Percentiles rank a stretch among this genome's conserved stretches.
These are phyloP conservation scores for Dorcus hopei DNA, from an alignment of 2,888 invertebrate genomes.

Conservation along the genomic window DNA sequence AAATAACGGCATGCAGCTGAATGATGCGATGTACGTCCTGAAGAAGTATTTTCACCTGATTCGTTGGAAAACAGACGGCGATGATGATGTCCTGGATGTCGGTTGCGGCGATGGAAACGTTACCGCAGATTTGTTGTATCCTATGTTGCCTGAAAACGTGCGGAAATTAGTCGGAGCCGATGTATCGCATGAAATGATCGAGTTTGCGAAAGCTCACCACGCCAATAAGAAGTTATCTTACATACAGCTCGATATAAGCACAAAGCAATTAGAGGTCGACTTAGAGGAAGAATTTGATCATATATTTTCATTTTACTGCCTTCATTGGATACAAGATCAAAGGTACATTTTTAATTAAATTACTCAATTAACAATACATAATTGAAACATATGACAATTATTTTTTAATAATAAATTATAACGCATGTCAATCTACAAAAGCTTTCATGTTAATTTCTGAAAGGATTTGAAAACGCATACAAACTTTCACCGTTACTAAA, in stretches of 20 bases:
- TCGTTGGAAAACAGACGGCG: constrained; percentile 48
- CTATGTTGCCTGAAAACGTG: constrained; percentile 57
- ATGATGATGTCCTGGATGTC: constrained; percentile 62
- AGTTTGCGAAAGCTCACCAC: constrained; percentile 47
- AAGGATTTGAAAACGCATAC: too few species aligned
- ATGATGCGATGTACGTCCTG: constrained; percentile 62
- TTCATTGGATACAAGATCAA: constrained; percentile 77
- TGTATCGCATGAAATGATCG: constrained; percentile 68
- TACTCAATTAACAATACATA: neutral
- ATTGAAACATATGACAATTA: too few species aligned
- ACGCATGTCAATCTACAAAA: too few species aligned
- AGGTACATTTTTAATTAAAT: constrained; percentile 51
- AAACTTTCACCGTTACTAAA: too few species aligned
- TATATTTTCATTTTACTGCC: constrained; percentile 72
- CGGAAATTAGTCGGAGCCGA: constrained; percentile 62
- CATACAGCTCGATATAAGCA: constrained; percentile 58
- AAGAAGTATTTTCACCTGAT: constrained; percentile 60
- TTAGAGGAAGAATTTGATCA: constrained; percentile 60
- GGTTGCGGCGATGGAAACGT: constrained; percentile 76
- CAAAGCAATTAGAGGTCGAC: constrained; percentile 51
- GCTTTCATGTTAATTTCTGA: too few species aligned
- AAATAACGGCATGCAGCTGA: constrained; percentile 65
- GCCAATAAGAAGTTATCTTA: constrained; percentile 50
- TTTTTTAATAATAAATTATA: too few species aligned
- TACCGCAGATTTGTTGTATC: constrained; percentile 61